These are phyloP conservation scores for Drosophila simulans DNA, from an alignment of 1,140 invertebrate species.

Conservation along the genomic window DNA sequence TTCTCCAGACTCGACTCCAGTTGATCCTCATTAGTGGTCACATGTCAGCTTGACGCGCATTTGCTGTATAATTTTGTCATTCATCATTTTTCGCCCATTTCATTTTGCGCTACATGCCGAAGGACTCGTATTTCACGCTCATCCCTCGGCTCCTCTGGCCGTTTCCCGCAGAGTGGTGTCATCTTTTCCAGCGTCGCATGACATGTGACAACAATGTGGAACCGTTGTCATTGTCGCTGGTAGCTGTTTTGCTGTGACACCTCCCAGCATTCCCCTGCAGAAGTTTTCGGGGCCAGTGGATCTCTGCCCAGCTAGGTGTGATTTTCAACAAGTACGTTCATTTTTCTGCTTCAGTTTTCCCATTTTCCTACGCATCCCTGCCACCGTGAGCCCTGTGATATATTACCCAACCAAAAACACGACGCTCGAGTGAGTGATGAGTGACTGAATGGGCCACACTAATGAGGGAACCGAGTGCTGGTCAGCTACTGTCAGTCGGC, in stretches of 20 bases:
- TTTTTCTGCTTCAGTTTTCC: constrained; percentile 49
- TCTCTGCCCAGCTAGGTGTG: constrained; percentile 51
- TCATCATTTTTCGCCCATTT: constrained; percentile 81
- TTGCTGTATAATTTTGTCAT: constrained; percentile 83
- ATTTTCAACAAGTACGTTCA: constrained; percentile 74
- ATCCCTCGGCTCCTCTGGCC: neutral
- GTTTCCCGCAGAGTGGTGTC: constrained; percentile 11
- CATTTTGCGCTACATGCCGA: constrained; percentile 68
- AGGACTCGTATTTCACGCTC: constrained; percentile 75
- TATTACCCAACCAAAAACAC: constrained; percentile 58
- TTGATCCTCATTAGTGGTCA: constrained; percentile 82
- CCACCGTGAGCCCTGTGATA: constrained; percentile 48
- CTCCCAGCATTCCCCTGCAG: constrained; percentile 38
- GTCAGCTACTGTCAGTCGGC: constrained; percentile 46
- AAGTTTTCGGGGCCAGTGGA: constrained; percentile 12
- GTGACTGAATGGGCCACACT: constrained; percentile 55
- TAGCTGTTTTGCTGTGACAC: constrained; percentile 56
- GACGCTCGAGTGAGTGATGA: constrained; percentile 57
- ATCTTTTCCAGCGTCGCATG: constrained; percentile 54
- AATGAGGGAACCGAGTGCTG: constrained; percentile 49
- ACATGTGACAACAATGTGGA: constrained; percentile 81
- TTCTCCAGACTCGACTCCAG: constrained; percentile 39
- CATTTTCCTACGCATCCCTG: constrained; percentile 42
- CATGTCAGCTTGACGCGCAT: constrained; percentile 74
- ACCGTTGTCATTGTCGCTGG: constrained; percentile 69